Evolutionary conservation across 2,888 invertebrate genomes (phyloP), one percentile per base, ranked within the genome.

Genomic region (Tribolium freemani): DNA sequence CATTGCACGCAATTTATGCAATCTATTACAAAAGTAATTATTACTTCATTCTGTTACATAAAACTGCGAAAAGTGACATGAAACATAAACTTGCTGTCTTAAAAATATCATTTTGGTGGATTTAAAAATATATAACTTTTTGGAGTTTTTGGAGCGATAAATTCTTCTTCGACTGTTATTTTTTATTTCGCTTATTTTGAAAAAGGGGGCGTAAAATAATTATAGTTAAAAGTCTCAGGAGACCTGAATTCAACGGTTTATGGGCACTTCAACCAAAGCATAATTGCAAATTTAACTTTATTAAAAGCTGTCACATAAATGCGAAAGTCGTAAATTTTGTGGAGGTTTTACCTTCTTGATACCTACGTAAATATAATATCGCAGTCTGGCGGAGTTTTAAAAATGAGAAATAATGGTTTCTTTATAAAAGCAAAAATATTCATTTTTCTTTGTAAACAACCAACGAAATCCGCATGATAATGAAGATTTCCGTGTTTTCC

Each of bases 371-470:
- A 21, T 63, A 38, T 38, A 26, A n/a, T n/a, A 26, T 3, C 20
- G 46, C 11, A 54, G 26, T 8, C 44, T 45, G 53, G 56, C 20
- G 20, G 13, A 56, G 45, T 45, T 45, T 44, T 50, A 3, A 30
- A 58, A 68, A 68, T 58, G 68, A 68, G 44, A 68, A 68, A 56
- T 16, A 46, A 68, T 57, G 57, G 57, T 48, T 8, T 26, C 45
- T 30, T n/a, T 46, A n/a, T n/a, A 10, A 31, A 68, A 68, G 58
- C 58, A 50, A 57, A 68, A 68, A 48, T 57, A 57, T 58, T 58
- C 68, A 31, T 48, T 68, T 68, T 68, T 58, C 58, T 68, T 58
- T 58, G 66, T 56, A 68, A 68, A 58, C 68, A 58, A 20, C 13
- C 68, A 48, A 26, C 10, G 16, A 45, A 30, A 46, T 26, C 11